Percentiles rank a stretch among this genome's conserved stretches.
These are phyloP conservation scores for Melieria picta DNA, from an alignment of 2,888 invertebrate genomes.

Conservation along the genomic window DNA sequence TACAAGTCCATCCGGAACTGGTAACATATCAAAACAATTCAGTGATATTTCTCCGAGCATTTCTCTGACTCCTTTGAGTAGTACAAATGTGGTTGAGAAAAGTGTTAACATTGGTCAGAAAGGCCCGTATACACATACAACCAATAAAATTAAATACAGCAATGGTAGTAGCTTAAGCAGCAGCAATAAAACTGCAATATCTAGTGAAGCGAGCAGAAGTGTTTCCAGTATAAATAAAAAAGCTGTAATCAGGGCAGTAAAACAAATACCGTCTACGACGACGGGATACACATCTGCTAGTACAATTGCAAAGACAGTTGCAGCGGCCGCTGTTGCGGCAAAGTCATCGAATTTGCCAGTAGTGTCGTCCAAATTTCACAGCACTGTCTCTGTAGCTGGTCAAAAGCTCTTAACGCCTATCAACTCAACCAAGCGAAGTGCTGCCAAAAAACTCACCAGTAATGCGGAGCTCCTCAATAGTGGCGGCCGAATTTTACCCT, in stretches of 20 bases:
- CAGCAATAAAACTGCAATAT: background rate
- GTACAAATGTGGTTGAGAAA: background rate
- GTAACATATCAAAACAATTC: slow-evolving; percentile 55
- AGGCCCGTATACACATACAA: background rate
- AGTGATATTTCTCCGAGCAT: slow-evolving; percentile 59
- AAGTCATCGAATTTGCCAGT: slow-evolving; percentile 76
- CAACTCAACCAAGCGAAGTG: too few relatives aligned
- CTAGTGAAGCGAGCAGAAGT: slow-evolving; percentile 23
- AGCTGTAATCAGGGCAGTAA: slow-evolving; percentile 15
- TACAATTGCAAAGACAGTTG: slow-evolving; percentile 4
- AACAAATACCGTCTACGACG: background rate
- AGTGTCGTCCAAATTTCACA: slow-evolving; percentile 51
- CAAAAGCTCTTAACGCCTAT: background rate
- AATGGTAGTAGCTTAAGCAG: slow-evolving; percentile 4
- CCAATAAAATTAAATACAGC: slow-evolving; percentile 15
- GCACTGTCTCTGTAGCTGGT: background rate
- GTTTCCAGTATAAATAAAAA: slow-evolving; percentile 25
- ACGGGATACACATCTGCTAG: background rate
- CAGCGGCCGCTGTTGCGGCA: slow-evolving; percentile 8
- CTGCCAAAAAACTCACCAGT: too few relatives aligned
- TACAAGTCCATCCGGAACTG: slow-evolving; percentile 54
- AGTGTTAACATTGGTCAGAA: background rate
- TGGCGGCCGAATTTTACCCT: too few relatives aligned
- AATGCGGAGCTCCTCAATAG: too few relatives aligned
- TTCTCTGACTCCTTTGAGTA: slow-evolving; percentile 53